These are phyloP conservation scores for Ptychobarbus kaznakovi DNA, from an alignment of 2,797 vertebrate genomes.

Conservation along the genomic window DNA sequence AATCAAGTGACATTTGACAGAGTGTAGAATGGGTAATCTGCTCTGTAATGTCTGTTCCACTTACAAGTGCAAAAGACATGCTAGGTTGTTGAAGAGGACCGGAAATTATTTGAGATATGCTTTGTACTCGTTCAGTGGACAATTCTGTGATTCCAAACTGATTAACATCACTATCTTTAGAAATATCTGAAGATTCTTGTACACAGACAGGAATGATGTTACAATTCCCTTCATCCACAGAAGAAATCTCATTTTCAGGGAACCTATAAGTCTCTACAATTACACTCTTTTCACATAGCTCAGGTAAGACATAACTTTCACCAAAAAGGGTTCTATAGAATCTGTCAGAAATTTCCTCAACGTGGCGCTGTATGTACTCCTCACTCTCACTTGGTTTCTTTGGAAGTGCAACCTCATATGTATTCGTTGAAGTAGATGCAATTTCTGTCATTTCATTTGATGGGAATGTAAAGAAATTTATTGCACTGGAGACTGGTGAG, in stretches of 20 bases:
- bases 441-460: slow-evolving; percentile 30
- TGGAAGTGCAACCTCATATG: slow-evolving; percentile 25
- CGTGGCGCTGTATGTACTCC: slow-evolving; percentile 63
- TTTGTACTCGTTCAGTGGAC: slow-evolving; percentile 40
- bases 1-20: slow-evolving; percentile 67
- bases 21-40: slow-evolving; percentile 28
- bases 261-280: slow-evolving; percentile 17
- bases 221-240: slow-evolving; percentile 46
- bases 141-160: slow-evolving; percentile 43
- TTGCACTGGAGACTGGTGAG: slow-evolving; percentile 35
- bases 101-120: slow-evolving; percentile 37
- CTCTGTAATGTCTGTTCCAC: slow-evolving; percentile 37
- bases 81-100: slow-evolving; percentile 32
- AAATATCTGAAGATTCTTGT: slow-evolving; percentile 45
- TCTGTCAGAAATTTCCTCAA: slow-evolving; percentile 72
- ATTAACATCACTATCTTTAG: slow-evolving; percentile 43
- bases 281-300: slow-evolving; percentile 50
- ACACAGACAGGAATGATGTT: slow-evolving; percentile 20
- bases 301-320: slow-evolving; percentile 49
- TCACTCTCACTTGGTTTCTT: slow-evolving; percentile 53
- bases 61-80: slow-evolving; percentile 38
- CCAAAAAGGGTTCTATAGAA: slow-evolving; percentile 77
- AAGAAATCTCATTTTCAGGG: slow-evolving; percentile 17
- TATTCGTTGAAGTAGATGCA: not conserved
- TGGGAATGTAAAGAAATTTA: slow-evolving; percentile 25